A percentile compares a stretch with the other conserved stretches of the same genome.
phyloP scores from a whole-genome alignment of 2,888 invertebrate species.

The Petrolisthes manimaculis region DNA sequence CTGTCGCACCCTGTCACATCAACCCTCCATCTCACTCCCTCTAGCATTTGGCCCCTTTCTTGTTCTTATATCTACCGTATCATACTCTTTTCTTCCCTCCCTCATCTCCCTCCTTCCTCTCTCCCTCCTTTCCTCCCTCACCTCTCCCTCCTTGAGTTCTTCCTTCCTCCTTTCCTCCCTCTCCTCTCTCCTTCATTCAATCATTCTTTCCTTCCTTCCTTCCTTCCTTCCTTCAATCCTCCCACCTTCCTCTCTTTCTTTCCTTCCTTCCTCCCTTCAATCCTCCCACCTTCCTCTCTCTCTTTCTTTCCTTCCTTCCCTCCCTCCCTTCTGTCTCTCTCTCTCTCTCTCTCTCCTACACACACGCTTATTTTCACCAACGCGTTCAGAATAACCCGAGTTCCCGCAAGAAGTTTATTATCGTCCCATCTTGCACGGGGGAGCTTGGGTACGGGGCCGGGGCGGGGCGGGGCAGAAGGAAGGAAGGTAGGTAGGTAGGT shows the following conservation, averaged over 20 bases:
- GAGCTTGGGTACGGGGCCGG: neutral
- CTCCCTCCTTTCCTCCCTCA: neutral
- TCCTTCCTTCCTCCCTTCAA: neutral
- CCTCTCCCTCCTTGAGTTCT: neutral
- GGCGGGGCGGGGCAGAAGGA: no score
- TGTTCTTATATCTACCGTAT: neutral
- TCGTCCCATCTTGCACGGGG: constrained; percentile 19
- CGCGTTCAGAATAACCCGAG: constrained; percentile 32
- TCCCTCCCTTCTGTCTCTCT: no score
- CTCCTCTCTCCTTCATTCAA: neutral
- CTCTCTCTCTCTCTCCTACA: no score
- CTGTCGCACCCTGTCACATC: neutral
- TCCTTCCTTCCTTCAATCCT: neutral
- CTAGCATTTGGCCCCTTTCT: neutral
- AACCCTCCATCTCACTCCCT: neutral
- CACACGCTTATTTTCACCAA: constrained; percentile 38
- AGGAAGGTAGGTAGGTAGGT: no score
- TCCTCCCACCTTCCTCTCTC: neutral
- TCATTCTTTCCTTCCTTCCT: neutral
- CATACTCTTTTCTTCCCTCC: neutral
- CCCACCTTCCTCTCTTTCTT: neutral
- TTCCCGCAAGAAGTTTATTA: constrained; percentile 38
- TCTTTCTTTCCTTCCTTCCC: neutral
- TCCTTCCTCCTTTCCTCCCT: neutral
- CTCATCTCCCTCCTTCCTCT: neutral